Conservation (phyloP, 2,797 vertebrate species). For the Aythya fuligula region DNA sequence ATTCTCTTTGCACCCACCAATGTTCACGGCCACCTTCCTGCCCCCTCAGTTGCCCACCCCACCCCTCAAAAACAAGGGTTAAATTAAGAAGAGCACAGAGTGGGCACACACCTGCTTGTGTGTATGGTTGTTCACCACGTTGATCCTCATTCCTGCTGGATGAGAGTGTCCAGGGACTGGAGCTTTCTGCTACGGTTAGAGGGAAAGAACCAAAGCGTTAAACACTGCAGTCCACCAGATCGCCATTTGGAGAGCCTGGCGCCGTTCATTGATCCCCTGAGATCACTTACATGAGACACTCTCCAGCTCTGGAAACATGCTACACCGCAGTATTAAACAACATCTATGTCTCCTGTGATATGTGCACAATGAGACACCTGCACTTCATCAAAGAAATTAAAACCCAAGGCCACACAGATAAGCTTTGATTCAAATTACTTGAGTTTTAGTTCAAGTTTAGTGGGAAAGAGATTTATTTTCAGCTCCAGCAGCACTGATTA, state of each 20-base stretch:
- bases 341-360: not conserved
- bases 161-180: conserved; percentile 70
- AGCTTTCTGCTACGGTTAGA: conserved; percentile 78
- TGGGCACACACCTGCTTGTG: conserved; percentile 77
- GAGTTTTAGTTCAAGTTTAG: not conserved
- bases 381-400: not conserved
- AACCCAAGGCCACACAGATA: not conserved
- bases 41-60: not conserved
- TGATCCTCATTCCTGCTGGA: conserved; percentile 83
- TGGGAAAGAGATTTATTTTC: not conserved
- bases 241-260: not conserved
- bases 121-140: conserved; percentile 83
- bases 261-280: not conserved
- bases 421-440: not conserved
- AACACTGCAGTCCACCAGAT: not conserved
- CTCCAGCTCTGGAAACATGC: not conserved
- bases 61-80: not conserved
- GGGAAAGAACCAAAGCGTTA: conserved; percentile 35
- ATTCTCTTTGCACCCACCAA: not conserved
- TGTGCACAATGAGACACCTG: not conserved
- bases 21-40: not conserved
- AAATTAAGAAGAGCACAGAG: not conserved
- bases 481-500: not conserved
- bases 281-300: not conserved
- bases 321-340: not conserved